phyloP scores from a whole-genome alignment of 2,888 invertebrate species.

The Thysanoteuthis rhombus region DNA sequence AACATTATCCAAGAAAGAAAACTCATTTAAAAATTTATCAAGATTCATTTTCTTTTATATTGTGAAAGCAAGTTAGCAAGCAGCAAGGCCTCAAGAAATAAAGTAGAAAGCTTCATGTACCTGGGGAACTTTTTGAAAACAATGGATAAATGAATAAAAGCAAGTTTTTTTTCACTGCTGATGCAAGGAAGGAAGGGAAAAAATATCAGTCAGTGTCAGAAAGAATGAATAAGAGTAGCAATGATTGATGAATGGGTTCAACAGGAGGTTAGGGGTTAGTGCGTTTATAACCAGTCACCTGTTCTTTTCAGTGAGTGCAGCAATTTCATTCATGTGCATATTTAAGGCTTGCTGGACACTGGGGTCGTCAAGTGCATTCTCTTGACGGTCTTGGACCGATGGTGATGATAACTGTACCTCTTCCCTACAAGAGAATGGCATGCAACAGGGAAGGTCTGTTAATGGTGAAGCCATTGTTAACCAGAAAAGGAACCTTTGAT shows the following conservation, averaged over 20 bases:
- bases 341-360: not conserved
- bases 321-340: constrained; percentile 12
- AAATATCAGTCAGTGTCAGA: not conserved
- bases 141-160: not conserved
- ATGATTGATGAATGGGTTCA: not conserved
- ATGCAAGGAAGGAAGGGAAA: not conserved
- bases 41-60: not conserved
- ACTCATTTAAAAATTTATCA: not conserved
- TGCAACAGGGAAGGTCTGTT: not conserved
- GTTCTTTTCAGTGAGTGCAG: not conserved
- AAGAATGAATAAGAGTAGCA: not conserved
- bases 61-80: not conserved
- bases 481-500: not conserved
- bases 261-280: not conserved
- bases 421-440: not conserved
- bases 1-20: not conserved
- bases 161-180: not conserved
- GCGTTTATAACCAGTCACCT: not conserved
- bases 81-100: not conserved
- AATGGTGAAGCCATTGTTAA: not conserved
- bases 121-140: not conserved
- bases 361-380: not conserved
- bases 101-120: not conserved
- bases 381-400: not conserved
- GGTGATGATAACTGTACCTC: not conserved